Evolutionary conservation across 1,140 invertebrate genomes (phyloP), one percentile per base, ranked within the genome.

Genomic region (Brevipalpus yothersi): DNA sequence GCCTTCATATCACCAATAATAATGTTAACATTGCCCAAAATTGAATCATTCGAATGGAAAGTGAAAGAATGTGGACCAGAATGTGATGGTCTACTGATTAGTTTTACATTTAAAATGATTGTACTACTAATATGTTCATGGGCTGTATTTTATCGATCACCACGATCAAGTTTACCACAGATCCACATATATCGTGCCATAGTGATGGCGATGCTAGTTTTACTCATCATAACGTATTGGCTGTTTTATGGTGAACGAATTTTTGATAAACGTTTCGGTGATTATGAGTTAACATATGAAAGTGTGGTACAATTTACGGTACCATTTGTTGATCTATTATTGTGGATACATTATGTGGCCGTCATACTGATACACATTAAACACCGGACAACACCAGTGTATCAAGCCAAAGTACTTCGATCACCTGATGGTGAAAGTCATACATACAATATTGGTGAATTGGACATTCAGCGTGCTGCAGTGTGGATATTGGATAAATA

Each of bases 201-300:
- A 63, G 82, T 94, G 21, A 73, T 94, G 54, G 77, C 89, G 13
- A 77, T 96, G 42, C 80, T 93, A n/a, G 80, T 90, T 55, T 77
- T 96, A 12, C 86, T 91, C 69, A 87, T 83, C 59, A 91, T 94
- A 74, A 82, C 89, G 15, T 95, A 90, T 73, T 98, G 93, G 92
- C 74, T 97, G 0, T 97, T 97, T 71, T 98, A 95, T 69, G 81
- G 88, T 65, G 87, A 92, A 51, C 82, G 93, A 76, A 80, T 89
- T 63, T 60, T 76, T 62, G 68, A 75, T 68, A 66, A 70, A 62
- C 58, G 69, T 66, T 62, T 65, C 40, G 49, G 13, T n/a, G 59
- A 67, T n/a, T 62, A 63, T 21, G 63, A 66, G 51, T n/a, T 66
- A n/a, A 61, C 58, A 19, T 65, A 66, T 49, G 58, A 66, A n/a